Evolutionary conservation across 2,113 vertebrate genomes (phyloP).

Genomic region (Eublepharis macularius): DNA sequence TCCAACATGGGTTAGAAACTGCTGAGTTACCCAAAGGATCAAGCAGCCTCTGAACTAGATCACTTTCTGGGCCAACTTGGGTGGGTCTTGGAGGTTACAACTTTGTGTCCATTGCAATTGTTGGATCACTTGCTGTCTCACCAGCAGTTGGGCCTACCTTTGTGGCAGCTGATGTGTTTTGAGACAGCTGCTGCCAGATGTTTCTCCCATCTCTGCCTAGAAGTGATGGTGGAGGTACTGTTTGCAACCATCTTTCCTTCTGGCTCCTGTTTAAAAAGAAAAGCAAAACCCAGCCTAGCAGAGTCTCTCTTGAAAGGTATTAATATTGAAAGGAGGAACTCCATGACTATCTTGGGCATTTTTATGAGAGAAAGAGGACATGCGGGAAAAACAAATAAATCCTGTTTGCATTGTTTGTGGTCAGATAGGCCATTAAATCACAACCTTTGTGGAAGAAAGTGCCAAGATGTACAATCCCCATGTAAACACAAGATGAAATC

Average conservation of each 20-base stretch:
- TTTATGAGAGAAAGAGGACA: background rate
- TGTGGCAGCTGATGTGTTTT: slow-evolving; percentile 25
- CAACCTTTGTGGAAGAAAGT: background rate
- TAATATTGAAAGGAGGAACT: background rate
- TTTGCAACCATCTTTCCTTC: slow-evolving; percentile 6
- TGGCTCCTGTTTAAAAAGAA: slow-evolving; percentile 13
- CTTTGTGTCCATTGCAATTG: slow-evolving; percentile 6
- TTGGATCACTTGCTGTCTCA: background rate
- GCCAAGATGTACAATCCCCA: background rate
- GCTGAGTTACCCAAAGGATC: no score
- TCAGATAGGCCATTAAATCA: background rate
- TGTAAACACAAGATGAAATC: background rate
- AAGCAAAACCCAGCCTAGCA: background rate
- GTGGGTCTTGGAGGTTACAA: background rate
- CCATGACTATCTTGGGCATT: background rate
- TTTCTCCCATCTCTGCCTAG: background rate
- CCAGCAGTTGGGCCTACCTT: background rate
- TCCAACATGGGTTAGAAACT: no score
- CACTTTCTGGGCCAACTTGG: background rate
- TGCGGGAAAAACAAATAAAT: background rate
- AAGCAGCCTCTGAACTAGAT: background rate
- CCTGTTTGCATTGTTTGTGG: background rate
- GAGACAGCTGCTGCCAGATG: slow-evolving; percentile 7
- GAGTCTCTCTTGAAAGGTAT: background rate
- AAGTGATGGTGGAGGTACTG: background rate